phyloP scores from a whole-genome alignment of 1,140 invertebrate genomes.

The Hormaphis cornu region DNA sequence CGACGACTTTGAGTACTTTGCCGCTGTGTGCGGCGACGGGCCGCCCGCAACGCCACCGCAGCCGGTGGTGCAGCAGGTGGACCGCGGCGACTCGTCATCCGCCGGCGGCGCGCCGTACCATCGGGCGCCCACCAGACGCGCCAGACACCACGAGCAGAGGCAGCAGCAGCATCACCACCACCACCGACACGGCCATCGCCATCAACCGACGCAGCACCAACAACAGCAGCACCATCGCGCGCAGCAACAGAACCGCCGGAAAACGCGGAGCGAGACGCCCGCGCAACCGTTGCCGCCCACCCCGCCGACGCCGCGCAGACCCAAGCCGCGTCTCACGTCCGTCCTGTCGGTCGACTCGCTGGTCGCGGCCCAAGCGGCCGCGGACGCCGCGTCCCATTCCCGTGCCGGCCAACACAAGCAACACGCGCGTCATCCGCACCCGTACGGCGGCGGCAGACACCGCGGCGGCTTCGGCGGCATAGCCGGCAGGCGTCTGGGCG shows the following conservation, averaged over 20 bases:
- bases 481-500: not conserved
- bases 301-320: conserved; percentile 33
- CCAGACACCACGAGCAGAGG: conserved; percentile 33
- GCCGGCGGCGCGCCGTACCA: conserved; percentile 36
- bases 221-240: conserved; percentile 36
- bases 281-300: conserved; percentile 26
- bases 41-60: not conserved
- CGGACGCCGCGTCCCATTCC: conserved; percentile 32
- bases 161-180: conserved; percentile 40
- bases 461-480: conserved; percentile 1
- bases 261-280: conserved; percentile 36
- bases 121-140: conserved; percentile 14
- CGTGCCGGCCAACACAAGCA: not conserved
- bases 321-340: conserved; percentile 25
- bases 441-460: not conserved
- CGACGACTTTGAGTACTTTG: conserved; percentile 57
- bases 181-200: conserved; percentile 39
- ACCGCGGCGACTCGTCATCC: not conserved
- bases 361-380: conserved; percentile 31
- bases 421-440: not conserved
- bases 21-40: conserved; percentile 40
- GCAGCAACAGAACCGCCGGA: conserved; percentile 39
- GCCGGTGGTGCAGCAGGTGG: conserved; percentile 1
- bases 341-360: conserved; percentile 36
- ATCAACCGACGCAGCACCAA: conserved; percentile 39